Evolutionary conservation across 2,888 invertebrate species (phyloP).

Genomic region (Tachystola acroxantha): DNA sequence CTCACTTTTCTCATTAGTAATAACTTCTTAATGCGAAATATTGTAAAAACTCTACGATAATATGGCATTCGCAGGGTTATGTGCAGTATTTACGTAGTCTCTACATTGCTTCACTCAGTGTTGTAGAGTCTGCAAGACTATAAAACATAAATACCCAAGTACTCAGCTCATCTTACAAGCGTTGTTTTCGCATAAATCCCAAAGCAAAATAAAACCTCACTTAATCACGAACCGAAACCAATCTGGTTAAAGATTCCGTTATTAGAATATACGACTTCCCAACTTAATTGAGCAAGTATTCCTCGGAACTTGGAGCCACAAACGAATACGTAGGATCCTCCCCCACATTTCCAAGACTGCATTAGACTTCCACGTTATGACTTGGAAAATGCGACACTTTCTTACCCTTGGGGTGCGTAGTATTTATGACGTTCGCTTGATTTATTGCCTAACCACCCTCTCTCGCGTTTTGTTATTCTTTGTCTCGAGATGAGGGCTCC

Average conservation of each 20-base stretch:
- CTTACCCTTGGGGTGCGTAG: constrained; percentile 41
- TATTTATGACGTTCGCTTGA: constrained; percentile 55
- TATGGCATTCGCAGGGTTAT: too few species aligned
- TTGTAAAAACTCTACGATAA: too few species aligned
- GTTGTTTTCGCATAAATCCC: too few species aligned
- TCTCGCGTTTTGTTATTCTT: constrained; percentile 48
- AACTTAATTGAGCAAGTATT: constrained; percentile 39
- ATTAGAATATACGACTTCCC: constrained; percentile 35
- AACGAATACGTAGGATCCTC: constrained; percentile 8
- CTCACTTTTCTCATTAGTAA: too few species aligned
- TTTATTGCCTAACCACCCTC: constrained; percentile 49
- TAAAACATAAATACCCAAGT: too few species aligned
- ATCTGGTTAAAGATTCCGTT: constrained; percentile 15
- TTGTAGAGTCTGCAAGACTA: too few species aligned
- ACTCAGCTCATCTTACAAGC: too few species aligned
- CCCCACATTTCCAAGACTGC: constrained; percentile 34
- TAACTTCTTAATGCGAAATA: too few species aligned
- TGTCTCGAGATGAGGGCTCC: constrained; percentile 29
- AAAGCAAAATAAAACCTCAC: constrained; percentile 2
- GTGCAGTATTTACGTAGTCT: too few species aligned
- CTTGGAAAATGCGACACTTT: constrained; percentile 58
- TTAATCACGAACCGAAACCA: constrained; percentile 9
- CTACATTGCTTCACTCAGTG: too few species aligned
- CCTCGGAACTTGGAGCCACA: constrained; percentile 14
- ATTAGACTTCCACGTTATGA: constrained; percentile 49